Percentiles rank a stretch among this genome's conserved stretches.
Conservation (phyloP, 2,888 invertebrate genomes). For the Megastigmus dorsalis region DNA sequence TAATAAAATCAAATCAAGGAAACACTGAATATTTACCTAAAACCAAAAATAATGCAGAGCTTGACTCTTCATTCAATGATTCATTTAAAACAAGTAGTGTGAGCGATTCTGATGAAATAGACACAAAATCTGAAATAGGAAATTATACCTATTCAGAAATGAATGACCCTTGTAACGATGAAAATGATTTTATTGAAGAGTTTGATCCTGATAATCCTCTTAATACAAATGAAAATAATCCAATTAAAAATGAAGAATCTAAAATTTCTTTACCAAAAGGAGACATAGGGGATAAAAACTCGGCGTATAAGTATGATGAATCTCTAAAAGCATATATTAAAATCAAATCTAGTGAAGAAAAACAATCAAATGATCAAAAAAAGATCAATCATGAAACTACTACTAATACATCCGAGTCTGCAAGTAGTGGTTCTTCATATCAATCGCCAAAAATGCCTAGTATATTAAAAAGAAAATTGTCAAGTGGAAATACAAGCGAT, state of each 20-base stretch:
- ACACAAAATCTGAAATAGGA: not conserved
- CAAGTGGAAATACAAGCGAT: conserved; percentile 23
- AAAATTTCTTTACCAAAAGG: conserved; percentile 11
- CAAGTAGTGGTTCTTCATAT: not conserved
- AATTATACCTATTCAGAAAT: conserved; percentile 11
- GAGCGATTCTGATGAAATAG: not conserved
- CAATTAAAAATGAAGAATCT: conserved; percentile 4
- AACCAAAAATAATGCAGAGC: not conserved
- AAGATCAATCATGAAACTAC: conserved; percentile 5
- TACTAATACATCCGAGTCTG: conserved; percentile 3
- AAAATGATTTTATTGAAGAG: conserved; percentile 70
- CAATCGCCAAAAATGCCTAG: conserved; percentile 26
- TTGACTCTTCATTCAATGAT: not conserved
- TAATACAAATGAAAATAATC: conserved; percentile 48
- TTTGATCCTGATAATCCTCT: conserved; percentile 66
- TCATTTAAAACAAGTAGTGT: not conserved
- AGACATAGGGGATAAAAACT: conserved; percentile 25
- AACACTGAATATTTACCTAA: not conserved
- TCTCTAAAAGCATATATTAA: conserved; percentile 59
- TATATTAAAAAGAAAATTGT: conserved; percentile 41
- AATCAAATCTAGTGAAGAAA: conserved; percentile 26
- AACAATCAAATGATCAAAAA: conserved; percentile 22
- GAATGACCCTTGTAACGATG: conserved; percentile 56
- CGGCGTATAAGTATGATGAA: conserved; percentile 60
- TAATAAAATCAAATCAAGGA: conserved; percentile 11